Evolutionary conservation across 2,888 invertebrate species (phyloP), one percentile per base, ranked within the genome.

Genomic region (Lagria hirta): DNA sequence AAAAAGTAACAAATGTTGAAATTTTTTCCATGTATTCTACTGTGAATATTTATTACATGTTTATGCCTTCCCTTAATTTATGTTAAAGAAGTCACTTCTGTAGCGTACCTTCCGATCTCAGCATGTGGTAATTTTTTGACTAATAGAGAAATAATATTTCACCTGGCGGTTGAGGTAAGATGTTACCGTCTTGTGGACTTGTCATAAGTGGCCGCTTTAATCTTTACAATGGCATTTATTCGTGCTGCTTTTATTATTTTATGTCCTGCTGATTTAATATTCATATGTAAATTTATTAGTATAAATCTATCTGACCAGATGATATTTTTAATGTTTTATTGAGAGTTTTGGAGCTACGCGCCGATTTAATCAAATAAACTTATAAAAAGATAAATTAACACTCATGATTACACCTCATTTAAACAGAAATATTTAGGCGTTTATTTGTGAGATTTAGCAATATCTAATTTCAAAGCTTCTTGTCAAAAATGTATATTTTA

Each of bases 101-200:
- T 18, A 22, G 32, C 33, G 34, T 20, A 40, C 34, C 35, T 44
- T 38, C 37, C 16, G 26, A 35, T 34, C 50, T 14, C 50, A 22
- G 36, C 48, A 49, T 49, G 53, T 40, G 53, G 42, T 51, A 41
- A 30, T 11, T 42, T 45, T 43, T 51, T 43, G 38, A 51, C 53
- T 53, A 51, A 51, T 51, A 53, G 53, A 53, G 53, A 53, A 49
- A 51, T 53, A 49, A 53, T 51, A 34, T 48, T 47, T 47, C 36
- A 47, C 37, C 42, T 33, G 15, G 43, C 23, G 14, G 47, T 29
- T 20, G 18, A 36, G 37, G 22, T 38, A 20, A 48, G 34, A 48
- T 42, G 37, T 47, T 37, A 37, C 42, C 37, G 33, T 44, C 38
- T 38, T 44, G 44, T 33, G 27, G 37, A 38, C 20, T 33, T 38